Base-by-base conservation (phyloP, 2,113 vertebrate species). In the Oceanites oceanicus region DNA sequence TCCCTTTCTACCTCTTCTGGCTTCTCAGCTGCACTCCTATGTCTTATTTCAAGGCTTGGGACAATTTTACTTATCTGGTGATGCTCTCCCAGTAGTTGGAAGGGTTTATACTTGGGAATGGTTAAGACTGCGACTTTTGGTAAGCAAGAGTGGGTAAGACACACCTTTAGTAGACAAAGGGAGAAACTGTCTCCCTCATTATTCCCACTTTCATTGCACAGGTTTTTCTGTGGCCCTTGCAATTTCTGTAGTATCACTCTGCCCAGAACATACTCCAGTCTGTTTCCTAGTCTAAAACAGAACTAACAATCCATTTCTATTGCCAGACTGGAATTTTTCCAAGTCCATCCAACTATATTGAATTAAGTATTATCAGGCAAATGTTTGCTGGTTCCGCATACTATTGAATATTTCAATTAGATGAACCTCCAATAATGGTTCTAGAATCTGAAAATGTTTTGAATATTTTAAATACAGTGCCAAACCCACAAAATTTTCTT, bases 331-430 rank as follows among this genome's bases (percentile, higher is more conserved):
- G 32, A 72, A 13, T 92, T 94, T 95, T 94, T 59, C n/a, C 65
- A 85, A 86, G 40, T 81, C 27, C 3, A 7, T 79, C 22, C 34
- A 71, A 18, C 78, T 91, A 80, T 23, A 32, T 63, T 53, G 58
- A 84, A 59, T 77, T 74, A 83, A 59, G 11, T 50, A 29, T 94
- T 95, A 42, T 87, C 49, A 81, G 27, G 76, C 44, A 89, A 92
- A 86, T 67, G 10, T 40, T 81, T 88, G 21, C 56, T 92, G 17
- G 25, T 92, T 94, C 72, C 34, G 62, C 58, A 92, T 25, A 26
- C 68, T 87, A 45, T 25, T 88, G 52, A 93, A 81, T 95, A 71
- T 91, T 96, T 90, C 61, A 92, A 14, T 81, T 88, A 91, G 52
- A 40, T 77, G 27, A 90, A 77, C 29, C 20, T 45, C 67, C 52